Conservation (phyloP, 2,113 vertebrate genomes). For the Nyctibius bracteatus region DNA sequence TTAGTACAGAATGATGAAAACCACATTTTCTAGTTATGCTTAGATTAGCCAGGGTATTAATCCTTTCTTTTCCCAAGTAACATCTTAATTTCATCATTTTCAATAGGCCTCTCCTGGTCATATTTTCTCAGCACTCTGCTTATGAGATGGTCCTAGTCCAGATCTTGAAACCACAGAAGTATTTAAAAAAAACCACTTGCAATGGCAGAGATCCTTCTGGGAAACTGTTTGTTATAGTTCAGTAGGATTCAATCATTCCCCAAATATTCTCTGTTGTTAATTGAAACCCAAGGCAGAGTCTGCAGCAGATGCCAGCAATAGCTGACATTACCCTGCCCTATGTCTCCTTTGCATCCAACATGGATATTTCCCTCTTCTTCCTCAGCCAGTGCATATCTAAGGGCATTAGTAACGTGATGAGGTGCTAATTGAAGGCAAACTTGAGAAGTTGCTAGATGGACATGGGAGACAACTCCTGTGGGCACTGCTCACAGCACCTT, state of each 20-base stretch:
- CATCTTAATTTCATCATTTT: slow-evolving; percentile 13
- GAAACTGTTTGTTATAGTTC: background rate
- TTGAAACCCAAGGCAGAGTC: background rate
- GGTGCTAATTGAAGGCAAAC: background rate
- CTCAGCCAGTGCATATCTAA: background rate
- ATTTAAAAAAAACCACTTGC: background rate
- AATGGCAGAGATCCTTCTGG: background rate
- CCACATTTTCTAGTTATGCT: slow-evolving; percentile 53
- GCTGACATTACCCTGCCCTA: background rate
- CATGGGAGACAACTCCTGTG: background rate
- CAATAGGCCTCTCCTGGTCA: background rate
- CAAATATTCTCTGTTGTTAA: background rate
- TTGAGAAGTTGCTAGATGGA: background rate
- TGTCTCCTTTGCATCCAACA: background rate
- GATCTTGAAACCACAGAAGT: background rate
- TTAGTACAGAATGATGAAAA: background rate
- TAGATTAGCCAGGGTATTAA: slow-evolving; percentile 48
- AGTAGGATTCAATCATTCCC: background rate
- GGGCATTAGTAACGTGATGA: background rate
- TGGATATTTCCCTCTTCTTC: background rate
- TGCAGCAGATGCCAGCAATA: background rate
- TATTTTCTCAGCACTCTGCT: background rate
- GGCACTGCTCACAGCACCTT: background rate
- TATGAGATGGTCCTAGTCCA: background rate
- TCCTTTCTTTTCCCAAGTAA: background rate